Conservation (phyloP, 2,113 vertebrate genomes). For the Symphodus melops region DNA sequence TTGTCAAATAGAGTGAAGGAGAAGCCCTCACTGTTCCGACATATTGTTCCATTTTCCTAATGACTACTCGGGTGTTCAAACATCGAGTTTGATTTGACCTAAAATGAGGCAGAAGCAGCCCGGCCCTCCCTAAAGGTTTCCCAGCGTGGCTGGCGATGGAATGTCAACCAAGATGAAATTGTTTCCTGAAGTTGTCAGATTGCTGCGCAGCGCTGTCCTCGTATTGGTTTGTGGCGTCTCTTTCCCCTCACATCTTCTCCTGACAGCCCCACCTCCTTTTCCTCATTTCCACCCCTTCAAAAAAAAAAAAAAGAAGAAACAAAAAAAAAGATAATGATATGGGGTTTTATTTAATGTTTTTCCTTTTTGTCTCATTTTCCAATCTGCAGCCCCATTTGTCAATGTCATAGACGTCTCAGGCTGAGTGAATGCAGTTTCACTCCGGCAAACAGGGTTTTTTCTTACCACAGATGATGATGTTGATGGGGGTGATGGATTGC, state of each 20-base stretch:
- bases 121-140: slow-evolving; percentile 38
- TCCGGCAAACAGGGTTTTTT: slow-evolving; percentile 70
- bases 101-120: slow-evolving; percentile 37
- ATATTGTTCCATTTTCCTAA: slow-evolving; percentile 56
- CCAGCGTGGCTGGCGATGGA: slow-evolving; percentile 39
- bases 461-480: slow-evolving; percentile 78
- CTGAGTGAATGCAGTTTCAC: slow-evolving; percentile 76
- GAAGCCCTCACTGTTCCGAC: slow-evolving; percentile 26
- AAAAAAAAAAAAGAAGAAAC: no score
- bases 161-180: slow-evolving; percentile 74
- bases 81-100: slow-evolving; percentile 35
- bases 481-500: slow-evolving; percentile 74
- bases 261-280: slow-evolving; percentile 69
- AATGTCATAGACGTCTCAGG: slow-evolving; percentile 72
- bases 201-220: slow-evolving; percentile 55
- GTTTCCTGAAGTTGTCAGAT: slow-evolving; percentile 77
- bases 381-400: slow-evolving; percentile 77
- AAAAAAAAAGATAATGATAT: slow-evolving; percentile 70
- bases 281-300: slow-evolving; percentile 70
- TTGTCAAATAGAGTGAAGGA: slow-evolving; percentile 26
- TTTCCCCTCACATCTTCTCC: slow-evolving; percentile 57
- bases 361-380: slow-evolving; percentile 79
- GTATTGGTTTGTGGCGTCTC: slow-evolving; percentile 65
- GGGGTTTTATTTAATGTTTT: slow-evolving; percentile 82
- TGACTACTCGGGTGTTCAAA: slow-evolving; percentile 48